A percentile compares a stretch with the other conserved stretches of the same genome.
phyloP scores from a whole-genome alignment of 2,113 vertebrate genomes.

The Pomatorhinus ruficollis region DNA sequence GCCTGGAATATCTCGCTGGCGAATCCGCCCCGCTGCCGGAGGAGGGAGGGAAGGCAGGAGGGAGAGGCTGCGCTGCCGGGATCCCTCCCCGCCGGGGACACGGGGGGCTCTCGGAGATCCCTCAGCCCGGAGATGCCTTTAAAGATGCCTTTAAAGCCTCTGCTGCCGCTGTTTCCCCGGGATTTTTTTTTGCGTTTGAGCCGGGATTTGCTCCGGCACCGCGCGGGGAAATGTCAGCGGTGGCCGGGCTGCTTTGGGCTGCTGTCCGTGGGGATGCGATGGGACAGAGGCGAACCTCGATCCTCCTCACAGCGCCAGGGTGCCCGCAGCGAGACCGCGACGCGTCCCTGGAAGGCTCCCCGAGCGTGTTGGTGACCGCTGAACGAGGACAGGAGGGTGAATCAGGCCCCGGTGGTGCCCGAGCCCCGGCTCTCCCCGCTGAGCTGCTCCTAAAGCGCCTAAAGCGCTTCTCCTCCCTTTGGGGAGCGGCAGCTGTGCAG shows the following conservation, averaged over 20 bases:
- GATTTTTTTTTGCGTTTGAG: not conserved
- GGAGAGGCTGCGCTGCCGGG: not conserved
- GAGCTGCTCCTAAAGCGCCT: not conserved
- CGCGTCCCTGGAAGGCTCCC: not conserved
- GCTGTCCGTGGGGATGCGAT: rapidly evolving
- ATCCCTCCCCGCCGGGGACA: not conserved
- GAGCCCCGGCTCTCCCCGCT: not conserved
- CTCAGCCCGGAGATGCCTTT: not conserved
- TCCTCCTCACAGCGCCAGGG: not conserved
- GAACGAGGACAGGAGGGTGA: not conserved
- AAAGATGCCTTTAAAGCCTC: not conserved
- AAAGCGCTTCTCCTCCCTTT: not conserved
- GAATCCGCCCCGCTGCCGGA: not conserved
- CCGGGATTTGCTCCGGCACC: not conserved
- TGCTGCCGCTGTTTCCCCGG: rapidly evolving
- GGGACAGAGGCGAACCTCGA: rapidly evolving
- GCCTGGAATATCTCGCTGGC: not conserved
- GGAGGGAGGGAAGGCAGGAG: not conserved
- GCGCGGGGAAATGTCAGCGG: not conserved
- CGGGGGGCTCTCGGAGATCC: not conserved
- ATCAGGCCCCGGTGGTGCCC: not conserved
- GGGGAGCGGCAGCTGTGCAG: not conserved
- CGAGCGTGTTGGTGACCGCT: rapidly evolving
- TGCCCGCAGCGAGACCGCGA: not conserved
- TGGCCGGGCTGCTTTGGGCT: not conserved